Base-by-base conservation (phyloP, 2,797 vertebrate species). In the Rhinatrema bivittatum region DNA sequence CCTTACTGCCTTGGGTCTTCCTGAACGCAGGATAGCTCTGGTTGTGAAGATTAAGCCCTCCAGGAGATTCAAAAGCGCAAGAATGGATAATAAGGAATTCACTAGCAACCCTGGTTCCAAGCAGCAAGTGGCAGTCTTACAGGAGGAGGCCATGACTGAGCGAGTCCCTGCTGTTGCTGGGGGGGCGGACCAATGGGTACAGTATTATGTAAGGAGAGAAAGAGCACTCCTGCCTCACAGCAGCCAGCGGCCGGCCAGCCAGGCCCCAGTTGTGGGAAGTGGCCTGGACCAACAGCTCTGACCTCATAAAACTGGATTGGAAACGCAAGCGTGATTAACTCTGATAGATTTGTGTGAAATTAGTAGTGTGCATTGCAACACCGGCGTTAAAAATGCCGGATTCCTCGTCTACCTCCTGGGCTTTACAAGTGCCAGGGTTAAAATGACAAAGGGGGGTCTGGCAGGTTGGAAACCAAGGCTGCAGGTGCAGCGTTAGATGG, bases 301-400 rank as follows among this genome's bases (percentile, higher is more conserved):
- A 64, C 69, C 65, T 44, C 69, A 25, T 67, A 64, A 69, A 72
- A 60, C 33, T 28, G 65, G 50, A 50, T 50, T 53, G 59, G 57
- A 62, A 69, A 58, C 39, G 62, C 56, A 63, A 60, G 47, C 56
- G 40, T 71, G 65, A 67, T 70, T 67, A 70, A 65, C 62, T 63
- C 29, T 48, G 25, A 4, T 2, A 39, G 69, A 63, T 70, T 67
- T 67, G 70, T 59, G 53, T 55, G 54, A 42, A 57, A 57, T 65
- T 60, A 60, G 64, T n/a, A n/a, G n/a, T 47, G 14, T 50, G 57
- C 59, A 60, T 67, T 63, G 71, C 52, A 37, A 17, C 38, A 20
- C 24, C 5, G 28, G 30, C 19, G 50, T 56, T 65, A 63, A 60
- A 70, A 73, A 66, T 62, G 48, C 51, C n/a, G n/a, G n/a, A n/a